These are phyloP conservation scores for Hippoglossus stenolepis DNA, from an alignment of 2,113 vertebrate genomes.

Conservation along the genomic window DNA sequence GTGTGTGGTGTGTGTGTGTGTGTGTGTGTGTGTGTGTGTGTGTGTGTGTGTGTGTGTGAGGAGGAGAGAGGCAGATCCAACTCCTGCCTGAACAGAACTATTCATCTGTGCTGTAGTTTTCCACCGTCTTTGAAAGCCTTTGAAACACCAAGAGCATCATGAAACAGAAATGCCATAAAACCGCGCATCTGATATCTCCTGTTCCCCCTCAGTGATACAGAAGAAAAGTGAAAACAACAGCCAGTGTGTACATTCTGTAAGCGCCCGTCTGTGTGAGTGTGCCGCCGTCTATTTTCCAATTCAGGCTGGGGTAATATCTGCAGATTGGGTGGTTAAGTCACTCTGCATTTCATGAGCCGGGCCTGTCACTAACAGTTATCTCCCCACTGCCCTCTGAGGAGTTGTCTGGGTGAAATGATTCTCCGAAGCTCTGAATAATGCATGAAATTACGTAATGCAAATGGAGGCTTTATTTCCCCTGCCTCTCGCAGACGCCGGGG, in stretches of 20 bases:
- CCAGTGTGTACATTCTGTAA: constrained; percentile 36
- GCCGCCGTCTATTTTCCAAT: constrained; percentile 62
- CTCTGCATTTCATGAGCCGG: constrained; percentile 79
- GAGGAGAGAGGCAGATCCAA: no score
- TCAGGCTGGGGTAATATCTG: constrained; percentile 70
- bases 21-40: not conserved
- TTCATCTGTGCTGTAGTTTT: constrained; percentile 2
- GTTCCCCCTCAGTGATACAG: constrained; percentile 25
- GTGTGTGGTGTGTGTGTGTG: not conserved
- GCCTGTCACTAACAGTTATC: constrained; percentile 78
- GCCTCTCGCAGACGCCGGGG: constrained; percentile 50
- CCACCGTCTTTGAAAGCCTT: constrained; percentile 25
- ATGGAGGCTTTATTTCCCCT: constrained; percentile 76
- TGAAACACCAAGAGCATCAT: constrained; percentile 34
- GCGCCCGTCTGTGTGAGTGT: constrained; percentile 26
- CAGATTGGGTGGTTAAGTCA: constrained; percentile 77
- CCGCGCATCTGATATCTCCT: constrained; percentile 50
- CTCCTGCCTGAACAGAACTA: no score
- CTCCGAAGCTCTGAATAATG: constrained; percentile 77
- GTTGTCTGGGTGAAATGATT: constrained; percentile 76
- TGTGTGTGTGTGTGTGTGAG: not conserved
- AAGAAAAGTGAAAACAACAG: constrained; percentile 17
- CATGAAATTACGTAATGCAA: constrained; percentile 83
- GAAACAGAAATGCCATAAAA: constrained; percentile 39
- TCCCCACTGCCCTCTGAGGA: constrained; percentile 72